These are phyloP conservation scores for Nasonia longicornis DNA, from an alignment of 1,140 invertebrate genomes.

Conservation along the genomic window DNA sequence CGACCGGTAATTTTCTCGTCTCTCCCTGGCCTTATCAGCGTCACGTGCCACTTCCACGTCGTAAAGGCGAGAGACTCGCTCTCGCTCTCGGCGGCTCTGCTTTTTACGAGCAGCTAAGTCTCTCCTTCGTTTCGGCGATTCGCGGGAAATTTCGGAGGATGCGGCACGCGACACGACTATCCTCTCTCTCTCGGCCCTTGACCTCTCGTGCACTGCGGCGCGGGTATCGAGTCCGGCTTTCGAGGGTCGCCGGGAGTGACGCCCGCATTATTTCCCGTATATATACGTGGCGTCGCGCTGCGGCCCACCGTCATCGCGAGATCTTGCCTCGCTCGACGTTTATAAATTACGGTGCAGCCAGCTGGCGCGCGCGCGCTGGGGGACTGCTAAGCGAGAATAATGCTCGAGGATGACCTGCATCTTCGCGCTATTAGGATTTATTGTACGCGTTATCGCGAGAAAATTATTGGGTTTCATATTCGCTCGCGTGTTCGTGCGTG, in stretches of 20 bases:
- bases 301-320: background rate
- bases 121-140: constrained; percentile 9
- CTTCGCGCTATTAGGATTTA: background rate
- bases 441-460: background rate
- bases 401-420: background rate
- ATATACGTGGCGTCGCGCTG: no score
- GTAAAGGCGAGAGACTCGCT: background rate
- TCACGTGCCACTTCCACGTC: background rate
- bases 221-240: background rate
- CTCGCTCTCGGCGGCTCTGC: background rate
- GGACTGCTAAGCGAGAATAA: background rate
- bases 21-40: background rate
- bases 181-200: background rate
- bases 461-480: background rate
- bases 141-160: constrained; percentile 9
- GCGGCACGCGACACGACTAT: background rate
- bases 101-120: constrained; percentile 6
- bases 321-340: background rate
- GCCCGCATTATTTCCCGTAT: constrained; percentile 31
- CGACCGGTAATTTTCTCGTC: constrained; percentile 14
- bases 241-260: constrained; percentile 20
- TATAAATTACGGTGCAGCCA: background rate
- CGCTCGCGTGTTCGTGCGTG: no score
- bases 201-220: background rate
- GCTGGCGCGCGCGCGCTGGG: no score